Evolutionary conservation across 2,888 invertebrate species (phyloP).

Genomic region (Tillus elongatus): DNA sequence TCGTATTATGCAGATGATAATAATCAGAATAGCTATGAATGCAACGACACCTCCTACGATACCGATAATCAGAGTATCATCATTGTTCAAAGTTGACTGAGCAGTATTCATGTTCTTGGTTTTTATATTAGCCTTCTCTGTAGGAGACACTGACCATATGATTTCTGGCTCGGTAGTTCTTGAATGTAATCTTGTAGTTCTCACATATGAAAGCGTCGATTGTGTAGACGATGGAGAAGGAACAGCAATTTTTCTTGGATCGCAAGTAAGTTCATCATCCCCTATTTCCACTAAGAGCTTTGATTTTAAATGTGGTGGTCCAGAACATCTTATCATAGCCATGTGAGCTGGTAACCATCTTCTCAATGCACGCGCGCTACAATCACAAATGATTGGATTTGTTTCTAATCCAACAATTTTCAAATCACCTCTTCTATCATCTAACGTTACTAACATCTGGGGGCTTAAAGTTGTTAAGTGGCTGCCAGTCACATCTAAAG

Average conservation of each 20-base stretch:
- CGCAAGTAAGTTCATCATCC: slow-evolving; percentile 76
- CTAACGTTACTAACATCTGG: slow-evolving; percentile 69
- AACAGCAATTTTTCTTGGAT: slow-evolving; percentile 51
- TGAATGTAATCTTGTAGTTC: slow-evolving; percentile 46
- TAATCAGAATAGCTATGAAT: slow-evolving; percentile 79
- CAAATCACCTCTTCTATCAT: slow-evolving; percentile 70
- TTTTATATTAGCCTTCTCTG: slow-evolving; percentile 50
- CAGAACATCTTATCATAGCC: slow-evolving; percentile 51
- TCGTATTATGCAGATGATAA: slow-evolving; percentile 81
- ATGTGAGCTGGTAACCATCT: slow-evolving; percentile 66
- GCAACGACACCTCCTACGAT: slow-evolving; percentile 89
- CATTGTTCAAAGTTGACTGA: slow-evolving; percentile 61
- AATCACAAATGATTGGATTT: slow-evolving; percentile 80
- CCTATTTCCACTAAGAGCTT: slow-evolving; percentile 64
- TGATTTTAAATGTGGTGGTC: slow-evolving; percentile 62
- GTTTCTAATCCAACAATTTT: slow-evolving; percentile 63
- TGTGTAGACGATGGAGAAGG: slow-evolving; percentile 35
- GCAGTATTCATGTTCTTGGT: slow-evolving; percentile 51
- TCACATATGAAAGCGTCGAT: slow-evolving; percentile 41
- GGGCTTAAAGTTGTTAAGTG: slow-evolving; percentile 66
- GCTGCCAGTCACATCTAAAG: slow-evolving; percentile 70
- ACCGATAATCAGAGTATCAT: slow-evolving; percentile 90
- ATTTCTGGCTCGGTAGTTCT: slow-evolving; percentile 74
- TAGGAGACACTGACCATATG: slow-evolving; percentile 79
- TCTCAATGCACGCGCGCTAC: slow-evolving; percentile 68